phyloP scores from a whole-genome alignment of 2,113 vertebrate genomes.

The Anhinga rufa region DNA sequence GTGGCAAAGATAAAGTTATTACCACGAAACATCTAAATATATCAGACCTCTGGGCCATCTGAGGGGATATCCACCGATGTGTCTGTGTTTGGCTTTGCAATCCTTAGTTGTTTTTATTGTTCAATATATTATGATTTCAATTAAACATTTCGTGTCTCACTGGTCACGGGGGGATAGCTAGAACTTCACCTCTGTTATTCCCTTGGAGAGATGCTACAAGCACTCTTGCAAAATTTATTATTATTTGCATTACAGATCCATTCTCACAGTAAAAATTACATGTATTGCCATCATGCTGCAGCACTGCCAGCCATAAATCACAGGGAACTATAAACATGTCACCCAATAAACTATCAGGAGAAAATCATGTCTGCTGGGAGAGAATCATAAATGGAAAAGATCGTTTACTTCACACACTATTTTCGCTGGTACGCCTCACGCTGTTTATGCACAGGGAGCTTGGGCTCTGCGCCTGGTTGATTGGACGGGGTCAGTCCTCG shows the following conservation, averaged over 20 bases:
- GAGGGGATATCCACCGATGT: background rate
- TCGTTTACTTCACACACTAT: background rate
- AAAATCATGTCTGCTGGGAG: background rate
- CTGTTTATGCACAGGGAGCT: background rate
- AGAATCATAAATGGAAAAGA: background rate
- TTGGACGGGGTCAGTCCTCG: background rate
- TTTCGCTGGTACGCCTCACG: background rate
- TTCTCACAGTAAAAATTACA: background rate
- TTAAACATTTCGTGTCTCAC: background rate
- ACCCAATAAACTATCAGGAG: background rate
- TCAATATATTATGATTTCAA: background rate
- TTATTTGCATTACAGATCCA: background rate
- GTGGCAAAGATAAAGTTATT: background rate
- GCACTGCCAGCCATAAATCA: constrained; percentile 9
- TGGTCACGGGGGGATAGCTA: background rate
- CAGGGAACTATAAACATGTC: background rate
- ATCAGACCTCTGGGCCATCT: background rate
- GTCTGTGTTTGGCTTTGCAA: background rate
- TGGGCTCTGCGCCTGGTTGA: background rate
- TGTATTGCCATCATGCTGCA: background rate
- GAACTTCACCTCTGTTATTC: background rate
- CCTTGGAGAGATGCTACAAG: background rate
- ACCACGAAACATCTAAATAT: background rate
- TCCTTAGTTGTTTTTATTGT: background rate
- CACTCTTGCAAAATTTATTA: background rate